phyloP scores from a whole-genome alignment of 2,113 vertebrate species.

The Probosciger aterrimus region DNA sequence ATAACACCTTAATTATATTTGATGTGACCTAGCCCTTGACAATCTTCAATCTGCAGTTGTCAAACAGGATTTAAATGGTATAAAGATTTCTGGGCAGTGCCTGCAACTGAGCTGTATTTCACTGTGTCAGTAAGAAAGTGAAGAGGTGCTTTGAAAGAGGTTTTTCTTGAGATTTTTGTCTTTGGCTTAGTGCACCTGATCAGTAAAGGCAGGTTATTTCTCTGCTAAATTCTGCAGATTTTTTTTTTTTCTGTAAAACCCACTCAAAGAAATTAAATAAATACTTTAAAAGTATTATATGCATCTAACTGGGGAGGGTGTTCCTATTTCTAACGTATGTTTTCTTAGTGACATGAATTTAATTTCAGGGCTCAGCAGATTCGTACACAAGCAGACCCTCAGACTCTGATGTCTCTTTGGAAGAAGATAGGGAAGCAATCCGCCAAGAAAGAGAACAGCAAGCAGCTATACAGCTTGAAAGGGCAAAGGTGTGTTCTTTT shows the following conservation, averaged over 20 bases:
- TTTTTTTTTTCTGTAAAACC: neutral
- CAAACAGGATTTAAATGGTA: neutral
- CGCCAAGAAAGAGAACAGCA: slow-evolving; percentile 94
- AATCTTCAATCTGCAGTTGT: neutral
- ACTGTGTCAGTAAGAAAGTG: neutral
- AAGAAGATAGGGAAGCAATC: slow-evolving; percentile 94
- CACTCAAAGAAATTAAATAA: neutral
- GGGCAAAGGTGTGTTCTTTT: slow-evolving; percentile 85
- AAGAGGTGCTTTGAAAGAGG: neutral
- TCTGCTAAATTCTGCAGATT: neutral
- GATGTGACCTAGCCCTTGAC: neutral
- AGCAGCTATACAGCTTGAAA: slow-evolving; percentile 91
- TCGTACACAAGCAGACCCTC: slow-evolving; percentile 98
- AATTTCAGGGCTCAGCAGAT: slow-evolving; percentile 93
- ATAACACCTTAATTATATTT: neutral
- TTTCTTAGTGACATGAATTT: neutral
- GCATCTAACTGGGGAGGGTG: neutral
- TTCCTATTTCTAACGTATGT: neutral
- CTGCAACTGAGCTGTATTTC: neutral
- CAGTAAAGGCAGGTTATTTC: neutral
- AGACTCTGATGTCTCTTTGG: slow-evolving; percentile 98
- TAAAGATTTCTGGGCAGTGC: neutral
- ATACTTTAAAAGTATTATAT: neutral
- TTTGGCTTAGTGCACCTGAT: neutral
- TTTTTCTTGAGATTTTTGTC: neutral